These are phyloP conservation scores for Macrosteles quadrilineatus DNA, from an alignment of 1,140 invertebrate genomes.

Conservation along the genomic window DNA sequence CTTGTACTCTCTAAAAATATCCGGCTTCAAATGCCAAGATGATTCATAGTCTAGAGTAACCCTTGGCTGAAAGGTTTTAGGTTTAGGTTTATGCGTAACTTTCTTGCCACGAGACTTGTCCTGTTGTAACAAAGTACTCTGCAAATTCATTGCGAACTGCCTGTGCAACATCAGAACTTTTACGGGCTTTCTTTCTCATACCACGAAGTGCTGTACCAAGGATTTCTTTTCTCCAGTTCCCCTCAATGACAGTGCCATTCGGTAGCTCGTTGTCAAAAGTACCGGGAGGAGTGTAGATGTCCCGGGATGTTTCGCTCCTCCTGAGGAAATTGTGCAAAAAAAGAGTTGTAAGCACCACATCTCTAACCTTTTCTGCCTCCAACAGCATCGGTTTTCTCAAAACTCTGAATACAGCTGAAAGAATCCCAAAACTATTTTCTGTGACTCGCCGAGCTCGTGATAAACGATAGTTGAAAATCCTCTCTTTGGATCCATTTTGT, in stretches of 20 bases:
- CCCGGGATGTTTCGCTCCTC: not conserved
- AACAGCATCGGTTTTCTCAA: slow-evolving; percentile 26
- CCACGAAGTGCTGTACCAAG: not conserved
- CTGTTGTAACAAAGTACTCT: slow-evolving; percentile 14
- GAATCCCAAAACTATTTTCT: slow-evolving; percentile 49
- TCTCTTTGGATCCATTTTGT: slow-evolving; percentile 33
- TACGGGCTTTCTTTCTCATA: not conserved
- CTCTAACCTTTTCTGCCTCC: not conserved
- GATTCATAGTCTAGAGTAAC: no score
- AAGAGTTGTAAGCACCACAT: not conserved
- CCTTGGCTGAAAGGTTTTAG: no score
- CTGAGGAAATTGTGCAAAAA: slow-evolving; percentile 5
- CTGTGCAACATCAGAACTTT: not conserved
- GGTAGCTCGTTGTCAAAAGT: slow-evolving; percentile 11
- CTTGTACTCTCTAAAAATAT: no score
- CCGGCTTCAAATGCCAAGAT: no score
- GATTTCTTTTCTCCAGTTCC: not conserved
- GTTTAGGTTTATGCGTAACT: slow-evolving; percentile 7
- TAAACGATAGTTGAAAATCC: slow-evolving; percentile 48
- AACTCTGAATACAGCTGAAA: slow-evolving; percentile 6
- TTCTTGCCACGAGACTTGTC: slow-evolving; percentile 14
- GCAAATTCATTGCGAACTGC: not conserved
- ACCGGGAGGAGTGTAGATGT: not conserved
- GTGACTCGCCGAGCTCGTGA: slow-evolving; percentile 42
- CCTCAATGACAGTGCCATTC: not conserved